Conservation (phyloP, 2,797 vertebrate species). For the Holocentrus rufus region DNA sequence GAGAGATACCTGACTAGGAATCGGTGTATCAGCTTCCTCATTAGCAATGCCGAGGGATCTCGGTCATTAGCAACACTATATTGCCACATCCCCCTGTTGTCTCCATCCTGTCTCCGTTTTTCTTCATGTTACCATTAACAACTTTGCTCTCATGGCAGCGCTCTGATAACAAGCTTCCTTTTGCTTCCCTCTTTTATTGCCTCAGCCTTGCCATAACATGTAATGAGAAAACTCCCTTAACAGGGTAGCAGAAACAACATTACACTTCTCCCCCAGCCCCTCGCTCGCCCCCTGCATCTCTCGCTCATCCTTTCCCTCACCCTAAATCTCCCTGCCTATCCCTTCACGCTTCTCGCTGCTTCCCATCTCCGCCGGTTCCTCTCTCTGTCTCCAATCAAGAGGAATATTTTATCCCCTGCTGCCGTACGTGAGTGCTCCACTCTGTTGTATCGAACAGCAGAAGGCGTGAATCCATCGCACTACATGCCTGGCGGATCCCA, state of each 20-base stretch:
- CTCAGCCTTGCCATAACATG: neutral
- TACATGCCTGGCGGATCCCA: constrained; percentile 21
- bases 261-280: neutral
- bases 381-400: constrained; percentile 25
- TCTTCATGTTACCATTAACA: neutral
- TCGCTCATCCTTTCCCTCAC: neutral
- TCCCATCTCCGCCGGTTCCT: neutral
- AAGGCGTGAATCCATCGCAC: constrained; percentile 54
- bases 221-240: neutral
- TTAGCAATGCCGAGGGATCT: neutral
- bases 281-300: neutral
- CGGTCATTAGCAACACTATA: neutral
- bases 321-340: neutral
- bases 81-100: neutral
- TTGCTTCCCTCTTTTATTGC: neutral
- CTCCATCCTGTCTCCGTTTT: neutral
- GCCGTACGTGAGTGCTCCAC: constrained; percentile 8
- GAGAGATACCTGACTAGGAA: neutral
- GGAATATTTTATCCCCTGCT: constrained; percentile 33
- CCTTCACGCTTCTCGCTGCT: constrained; percentile 12
- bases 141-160: constrained; percentile 2
- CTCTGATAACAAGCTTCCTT: neutral
- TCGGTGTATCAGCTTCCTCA: neutral
- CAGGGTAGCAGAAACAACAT: neutral
- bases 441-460: constrained; percentile 38